These are phyloP conservation scores for Hydrocynus forskahlii DNA, from an alignment of 2,797 vertebrate genomes.

Conservation along the genomic window DNA sequence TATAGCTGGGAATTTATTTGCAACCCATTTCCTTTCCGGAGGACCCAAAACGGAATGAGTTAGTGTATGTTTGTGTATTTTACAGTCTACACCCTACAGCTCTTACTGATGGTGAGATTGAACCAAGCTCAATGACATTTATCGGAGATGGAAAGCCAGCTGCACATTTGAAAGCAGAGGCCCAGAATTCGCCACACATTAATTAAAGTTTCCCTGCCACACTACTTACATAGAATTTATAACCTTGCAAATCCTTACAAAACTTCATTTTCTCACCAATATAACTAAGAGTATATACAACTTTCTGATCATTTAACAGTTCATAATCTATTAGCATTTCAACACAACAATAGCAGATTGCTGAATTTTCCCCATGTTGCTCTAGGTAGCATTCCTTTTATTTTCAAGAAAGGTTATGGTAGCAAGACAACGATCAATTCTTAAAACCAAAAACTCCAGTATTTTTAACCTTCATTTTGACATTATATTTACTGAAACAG, in stretches of 20 bases:
- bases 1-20: conserved; percentile 23
- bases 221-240: not conserved
- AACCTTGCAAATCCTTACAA: no score
- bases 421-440: not conserved
- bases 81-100: not conserved
- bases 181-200: not conserved
- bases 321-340: no score
- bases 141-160: not conserved
- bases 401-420: not conserved
- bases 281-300: no score
- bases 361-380: no score
- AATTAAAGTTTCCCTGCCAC: not conserved
- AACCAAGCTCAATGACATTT: not conserved
- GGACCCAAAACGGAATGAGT: conserved; percentile 5
- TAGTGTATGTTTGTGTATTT: not conserved
- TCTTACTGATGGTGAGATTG: conserved; percentile 2
- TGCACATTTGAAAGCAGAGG: not conserved
- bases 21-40: not conserved
- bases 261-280: no score
- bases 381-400: not conserved
- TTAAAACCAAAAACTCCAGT: no score
- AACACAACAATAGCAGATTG: no score
- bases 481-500: no score
- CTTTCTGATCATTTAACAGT: no score
- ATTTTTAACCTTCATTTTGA: no score